Base-by-base conservation (phyloP, 2,888 invertebrate species). In the Andrena chrysosceles region DNA sequence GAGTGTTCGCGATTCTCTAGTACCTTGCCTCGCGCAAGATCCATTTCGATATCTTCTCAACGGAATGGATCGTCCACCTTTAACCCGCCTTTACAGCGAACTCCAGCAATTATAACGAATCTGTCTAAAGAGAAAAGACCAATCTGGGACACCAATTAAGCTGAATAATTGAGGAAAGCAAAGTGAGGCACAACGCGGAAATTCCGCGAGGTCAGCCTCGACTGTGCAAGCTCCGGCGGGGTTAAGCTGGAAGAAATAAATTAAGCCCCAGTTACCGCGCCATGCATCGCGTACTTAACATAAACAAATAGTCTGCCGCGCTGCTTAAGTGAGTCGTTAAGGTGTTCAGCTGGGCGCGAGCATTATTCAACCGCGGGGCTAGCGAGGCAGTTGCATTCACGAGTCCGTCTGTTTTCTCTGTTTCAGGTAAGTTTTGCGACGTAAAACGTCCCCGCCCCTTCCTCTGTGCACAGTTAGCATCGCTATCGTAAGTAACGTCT, bases 401-500 rank as follows among this genome's bases (percentile, higher is more conserved):
- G 31, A 66, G 62, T 79, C 29, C 49, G 86, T 87, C 76, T 74
- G 81, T 73, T 83, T 81, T 79, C 80, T 83, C 76, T 73, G 87
- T 87, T 87, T 80, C 81, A 20, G 64, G 77, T 72, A 82, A 88
- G 82, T 87, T 87, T 49, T 64, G 66, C 77, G 66, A 62, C 33
- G 60, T 72, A 64, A 56, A 59, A 42, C 66, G 29, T n/a, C 62
- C 23, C 33, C 2, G 26, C 26, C 10, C 23, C 31, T 31, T 26
- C 56, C 67, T n/a, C 4, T 29, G 52, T 31, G 66, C 29, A 56
- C 82, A 77, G 64, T 85, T 86, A 29, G 64, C 71, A 73, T 60
- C 71, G 82, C 85, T 88, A 86, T 72, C 82, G 86, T 77, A 78
- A 88, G 84, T 83, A 87, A 85, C 68, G 81, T 48, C 77, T 79